phyloP scores from a whole-genome alignment of 2,113 vertebrate species.

The Saccopteryx bilineata region DNA sequence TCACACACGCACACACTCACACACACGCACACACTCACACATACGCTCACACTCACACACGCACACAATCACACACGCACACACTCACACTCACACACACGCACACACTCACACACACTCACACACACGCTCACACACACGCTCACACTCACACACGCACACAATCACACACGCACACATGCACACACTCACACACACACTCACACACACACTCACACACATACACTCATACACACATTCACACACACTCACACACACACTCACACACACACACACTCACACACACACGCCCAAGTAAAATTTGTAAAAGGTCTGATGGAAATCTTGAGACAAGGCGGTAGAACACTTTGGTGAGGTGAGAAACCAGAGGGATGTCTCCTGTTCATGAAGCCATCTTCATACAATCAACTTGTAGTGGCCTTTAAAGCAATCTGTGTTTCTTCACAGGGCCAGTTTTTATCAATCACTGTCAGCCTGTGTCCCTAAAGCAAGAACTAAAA shows the following conservation, averaged over 20 bases:
- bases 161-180: too few species aligned
- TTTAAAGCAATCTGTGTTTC: not conserved
- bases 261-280: not conserved
- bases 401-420: not conserved
- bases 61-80: too few species aligned
- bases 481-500: not conserved
- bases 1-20: too few species aligned
- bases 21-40: too few species aligned
- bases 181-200: not conserved
- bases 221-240: too few species aligned
- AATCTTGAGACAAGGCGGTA: not conserved
- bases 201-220: not conserved
- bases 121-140: too few species aligned
- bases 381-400: not conserved
- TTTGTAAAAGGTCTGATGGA: not conserved
- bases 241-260: too few species aligned
- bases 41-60: too few species aligned
- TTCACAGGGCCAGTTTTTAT: not conserved
- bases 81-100: too few species aligned
- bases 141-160: too few species aligned
- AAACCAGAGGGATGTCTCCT: not conserved
- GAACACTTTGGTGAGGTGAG: not conserved
- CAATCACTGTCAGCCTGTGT: not conserved
- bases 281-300: not conserved
- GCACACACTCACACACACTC: too few species aligned